Percentiles rank a stretch among this genome's conserved stretches.
phyloP scores from a whole-genome alignment of 2,113 vertebrate species.

The Capreolus pygargus region DNA sequence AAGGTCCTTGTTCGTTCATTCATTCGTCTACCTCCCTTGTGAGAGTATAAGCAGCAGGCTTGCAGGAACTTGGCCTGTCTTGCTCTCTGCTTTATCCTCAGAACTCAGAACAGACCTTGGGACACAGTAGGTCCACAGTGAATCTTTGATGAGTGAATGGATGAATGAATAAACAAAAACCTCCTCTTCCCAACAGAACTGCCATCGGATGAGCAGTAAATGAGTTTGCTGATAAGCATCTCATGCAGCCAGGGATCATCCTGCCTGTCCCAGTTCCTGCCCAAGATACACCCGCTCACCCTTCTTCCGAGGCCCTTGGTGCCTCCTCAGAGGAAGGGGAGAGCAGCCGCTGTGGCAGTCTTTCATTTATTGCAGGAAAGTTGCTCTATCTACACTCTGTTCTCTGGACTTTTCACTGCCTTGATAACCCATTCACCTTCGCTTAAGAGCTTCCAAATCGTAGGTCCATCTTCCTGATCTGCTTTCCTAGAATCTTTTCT shows the following conservation, averaged over 20 bases:
- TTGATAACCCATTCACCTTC: neutral
- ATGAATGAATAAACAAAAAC: neutral
- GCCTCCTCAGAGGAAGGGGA: rapidly evolving
- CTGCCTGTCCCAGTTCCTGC: neutral
- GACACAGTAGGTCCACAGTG: neutral
- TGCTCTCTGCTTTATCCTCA: neutral
- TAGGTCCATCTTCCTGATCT: neutral
- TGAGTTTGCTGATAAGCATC: neutral
- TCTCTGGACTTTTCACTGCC: neutral
- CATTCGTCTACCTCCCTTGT: neutral
- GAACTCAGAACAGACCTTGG: neutral
- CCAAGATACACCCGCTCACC: neutral
- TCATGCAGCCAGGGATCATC: neutral
- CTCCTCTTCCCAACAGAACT: neutral
- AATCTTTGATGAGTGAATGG: neutral
- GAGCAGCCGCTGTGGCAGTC: neutral
- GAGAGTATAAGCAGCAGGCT: neutral
- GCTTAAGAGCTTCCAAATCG: neutral
- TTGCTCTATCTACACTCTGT: neutral
- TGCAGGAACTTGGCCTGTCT: neutral
- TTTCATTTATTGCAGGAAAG: neutral
- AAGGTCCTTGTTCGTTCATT: neutral
- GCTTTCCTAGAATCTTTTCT: constrained; percentile 60
- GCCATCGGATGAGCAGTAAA: neutral
- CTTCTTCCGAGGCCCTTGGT: neutral